Evolutionary conservation across 2,888 invertebrate genomes (phyloP).

Genomic region (Ormia ochracea): DNA sequence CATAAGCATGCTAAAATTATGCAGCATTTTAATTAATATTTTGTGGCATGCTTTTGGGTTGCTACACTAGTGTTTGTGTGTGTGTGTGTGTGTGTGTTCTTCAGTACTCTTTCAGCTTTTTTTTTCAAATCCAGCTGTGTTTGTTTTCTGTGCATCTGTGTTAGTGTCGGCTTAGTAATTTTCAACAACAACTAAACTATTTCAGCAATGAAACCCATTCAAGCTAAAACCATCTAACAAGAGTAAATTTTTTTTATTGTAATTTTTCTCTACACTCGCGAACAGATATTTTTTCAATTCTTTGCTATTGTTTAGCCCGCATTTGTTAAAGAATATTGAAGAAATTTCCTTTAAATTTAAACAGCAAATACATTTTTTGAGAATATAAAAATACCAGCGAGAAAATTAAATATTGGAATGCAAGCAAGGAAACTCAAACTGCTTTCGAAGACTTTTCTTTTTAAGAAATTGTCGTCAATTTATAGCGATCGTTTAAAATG

Average conservation of each 20-base stretch:
- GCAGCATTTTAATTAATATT: constrained; percentile 64
- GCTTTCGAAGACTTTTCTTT: no score
- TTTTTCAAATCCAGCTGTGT: neutral
- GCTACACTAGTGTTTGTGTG: constrained; percentile 35
- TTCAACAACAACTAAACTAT: constrained; percentile 45
- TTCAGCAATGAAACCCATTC: constrained; percentile 52
- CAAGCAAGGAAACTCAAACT: no score
- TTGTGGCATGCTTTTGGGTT: constrained; percentile 64
- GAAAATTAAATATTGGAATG: no score
- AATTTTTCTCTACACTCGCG: neutral
- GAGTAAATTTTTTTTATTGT: constrained; percentile 19
- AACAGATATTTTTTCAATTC: constrained; percentile 6
- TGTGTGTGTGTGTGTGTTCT: constrained; percentile 36
- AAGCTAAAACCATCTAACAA: constrained; percentile 48
- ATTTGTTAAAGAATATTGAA: constrained; percentile 14
- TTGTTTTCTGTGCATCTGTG: neutral
- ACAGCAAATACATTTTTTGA: constrained; percentile 6
- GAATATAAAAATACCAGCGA: neutral
- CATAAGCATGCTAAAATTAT: constrained; percentile 62
- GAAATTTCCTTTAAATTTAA: constrained; percentile 6
- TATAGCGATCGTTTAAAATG: no score
- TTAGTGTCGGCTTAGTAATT: constrained; percentile 27
- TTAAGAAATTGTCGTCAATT: no score
- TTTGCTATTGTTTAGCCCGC: constrained; percentile 33
- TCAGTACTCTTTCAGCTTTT: neutral